Percentiles rank a stretch among this genome's conserved stretches.
phyloP scores from a whole-genome alignment of 35 echinoderm and acorn worm genomes.

The Eucidaris tribuloides region DNA sequence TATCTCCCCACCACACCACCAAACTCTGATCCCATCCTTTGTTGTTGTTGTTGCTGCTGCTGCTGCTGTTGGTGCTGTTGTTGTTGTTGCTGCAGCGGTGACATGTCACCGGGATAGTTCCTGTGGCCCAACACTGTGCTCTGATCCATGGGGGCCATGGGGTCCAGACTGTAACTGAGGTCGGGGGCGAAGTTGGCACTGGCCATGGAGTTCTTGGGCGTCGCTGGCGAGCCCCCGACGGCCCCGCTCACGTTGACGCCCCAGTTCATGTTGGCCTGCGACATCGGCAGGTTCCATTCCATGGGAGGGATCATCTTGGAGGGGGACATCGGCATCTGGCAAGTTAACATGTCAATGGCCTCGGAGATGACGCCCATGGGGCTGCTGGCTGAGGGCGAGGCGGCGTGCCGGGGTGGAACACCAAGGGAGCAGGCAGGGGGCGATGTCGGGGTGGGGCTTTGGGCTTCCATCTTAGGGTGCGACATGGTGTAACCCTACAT shows the following conservation, averaged over 20 bases:
- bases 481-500: neutral
- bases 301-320: slow-evolving; percentile 29
- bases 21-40: no score
- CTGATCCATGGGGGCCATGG: slow-evolving; percentile 50
- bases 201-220: neutral
- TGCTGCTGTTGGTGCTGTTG: neutral
- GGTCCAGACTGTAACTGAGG: neutral
- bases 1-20: no score
- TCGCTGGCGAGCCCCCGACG: neutral
- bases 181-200: neutral
- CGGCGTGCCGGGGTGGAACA: neutral
- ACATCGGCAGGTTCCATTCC: neutral
- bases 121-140: slow-evolving; percentile 15
- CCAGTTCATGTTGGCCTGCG: neutral
- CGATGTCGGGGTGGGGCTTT: slow-evolving; percentile 18
- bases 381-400: neutral
- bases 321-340: slow-evolving; percentile 7
- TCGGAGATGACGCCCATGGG: slow-evolving; percentile 24
- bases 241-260: neutral
- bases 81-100: neutral
- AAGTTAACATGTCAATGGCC: slow-evolving; percentile 17
- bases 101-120: neutral
- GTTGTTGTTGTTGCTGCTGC: no score
- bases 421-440: neutral
- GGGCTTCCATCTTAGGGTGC: neutral